Base-by-base conservation (phyloP, 1,140 invertebrate species). In the Diorhabda elongata region DNA sequence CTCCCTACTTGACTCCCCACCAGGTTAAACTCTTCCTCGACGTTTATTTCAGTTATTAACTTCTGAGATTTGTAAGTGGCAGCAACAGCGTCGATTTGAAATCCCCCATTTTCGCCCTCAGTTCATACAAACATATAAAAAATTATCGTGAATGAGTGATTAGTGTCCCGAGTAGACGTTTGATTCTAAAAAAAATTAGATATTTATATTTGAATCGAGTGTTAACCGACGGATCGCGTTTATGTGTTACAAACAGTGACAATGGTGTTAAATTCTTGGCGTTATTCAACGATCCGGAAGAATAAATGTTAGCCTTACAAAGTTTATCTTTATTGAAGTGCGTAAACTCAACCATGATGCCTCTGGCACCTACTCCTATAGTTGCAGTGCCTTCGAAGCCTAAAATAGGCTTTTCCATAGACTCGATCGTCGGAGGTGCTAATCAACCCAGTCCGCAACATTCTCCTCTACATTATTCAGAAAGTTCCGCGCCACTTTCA, bases 361-460 rank as follows among this genome's bases (percentile, higher is more conserved):
- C 91, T 85, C 87, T 93, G 82, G 91, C 91, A 86, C 93, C 93
- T 84, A 93, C 92, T 78, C 90, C 91, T 83, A 91, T 93, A 76
- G 87, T 90, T 78, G 87, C 90, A 78, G 89, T 92, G 81, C 89
- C 90, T 70, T 90, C 91, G 68, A 95, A 95, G 85, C 93, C 94
- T 59, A 97, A 96, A 84, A 92, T 96, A 79, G 94, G 93, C 77
- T 97, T 97, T 80, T 95, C 92, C 77, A 97, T 97, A 80, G 95
- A 97, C 82, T 95, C 94, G 74, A 95, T 97, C 73, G 95, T 97
- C 61, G 94, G 95, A 67, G 86, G 87, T 26, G 85, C 85, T 68
- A 82, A 69, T 47, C 75, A 77, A 75, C 79, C 61, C 43, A 76
- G 77, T 60, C 79, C 77, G 4, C 79, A 77, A 66, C 73, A 73